Base-by-base conservation (phyloP, 1,140 invertebrate species). In the Diploscapter pachys region DNA sequence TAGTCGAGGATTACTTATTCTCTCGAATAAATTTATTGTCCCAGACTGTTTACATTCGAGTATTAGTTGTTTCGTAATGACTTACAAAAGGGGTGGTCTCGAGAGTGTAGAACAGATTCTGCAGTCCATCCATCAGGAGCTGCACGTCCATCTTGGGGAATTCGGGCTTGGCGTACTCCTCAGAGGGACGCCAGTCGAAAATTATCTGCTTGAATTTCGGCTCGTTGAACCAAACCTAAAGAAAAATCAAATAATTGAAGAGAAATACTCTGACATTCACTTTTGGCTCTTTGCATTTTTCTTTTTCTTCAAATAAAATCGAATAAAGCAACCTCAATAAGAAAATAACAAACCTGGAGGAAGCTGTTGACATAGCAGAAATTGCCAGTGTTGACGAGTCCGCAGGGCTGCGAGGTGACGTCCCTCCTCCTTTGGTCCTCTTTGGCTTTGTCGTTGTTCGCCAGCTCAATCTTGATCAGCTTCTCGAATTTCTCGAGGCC, bases 281-380 rank as follows among this genome's bases (percentile, higher is more conserved):
- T 31, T 31, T 31, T 1, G 31, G 31, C 1, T 31, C 0, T 31
- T 31, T 31, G 31, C 31, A 31, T 31, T 31, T 31, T 31, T 51
- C 31, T 71, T 71, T 3, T 13, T 13, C 68, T 65, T 71, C 51
- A 65, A 71, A 63, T 65, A 71, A n/a, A 71, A 71, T 68, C 62
- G 31, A 13, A 75, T 31, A 9, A 31, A 4, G 71, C 31, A 73
- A 31, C 4, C 5, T 4, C n/a, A 72, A 55, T 48, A 56, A 3
- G 4, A 31, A 31, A 31, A 31, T 31, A 31, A 71, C 53, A 68
- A 13, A 83, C 83, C 80, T 84, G 82, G 51, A 84, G 76, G 63
- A 84, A 84, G 63, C 81, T 83, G 69, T 84, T 84, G 3, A 84
- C 79, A 74, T 84, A 84, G 67, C 82, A 84, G 63, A 70, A 83